Evolutionary conservation across 2,797 vertebrate species (phyloP).

Genomic region (Spinibarbus caldwelli): DNA sequence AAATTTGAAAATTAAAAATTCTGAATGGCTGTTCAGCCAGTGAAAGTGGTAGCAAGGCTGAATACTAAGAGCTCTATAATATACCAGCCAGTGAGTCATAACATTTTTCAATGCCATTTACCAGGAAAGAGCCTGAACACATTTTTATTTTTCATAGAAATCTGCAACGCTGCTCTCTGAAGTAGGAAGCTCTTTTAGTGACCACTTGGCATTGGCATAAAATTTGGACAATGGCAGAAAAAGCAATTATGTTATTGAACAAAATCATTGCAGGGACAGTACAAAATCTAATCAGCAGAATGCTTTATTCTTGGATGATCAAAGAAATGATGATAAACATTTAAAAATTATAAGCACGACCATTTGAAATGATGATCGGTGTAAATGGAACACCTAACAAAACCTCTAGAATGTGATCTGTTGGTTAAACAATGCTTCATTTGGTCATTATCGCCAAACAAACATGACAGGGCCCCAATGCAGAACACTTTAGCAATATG

Average conservation of each 20-base stretch:
- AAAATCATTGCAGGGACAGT: conserved; percentile 24
- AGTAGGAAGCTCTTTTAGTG: conserved; percentile 31
- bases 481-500: not conserved
- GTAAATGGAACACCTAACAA: conserved; percentile 30
- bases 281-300: conserved; percentile 47
- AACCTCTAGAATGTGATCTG: not conserved
- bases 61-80: conserved; percentile 5
- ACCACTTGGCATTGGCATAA: conserved; percentile 59
- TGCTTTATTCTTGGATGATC: conserved; percentile 37
- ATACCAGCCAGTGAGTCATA: conserved; percentile 37
- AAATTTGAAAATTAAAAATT: conserved; percentile 40
- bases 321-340: conserved; percentile 43
- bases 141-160: conserved; percentile 45
- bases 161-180: conserved; percentile 17
- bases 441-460: not conserved
- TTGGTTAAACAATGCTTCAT: not conserved
- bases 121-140: conserved; percentile 16
- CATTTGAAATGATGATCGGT: not conserved
- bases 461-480: not conserved
- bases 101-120: conserved; percentile 39
- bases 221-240: conserved; percentile 48
- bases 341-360: conserved; percentile 28
- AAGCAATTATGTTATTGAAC: conserved; percentile 56
- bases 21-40: conserved; percentile 20
- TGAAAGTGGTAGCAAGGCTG: conserved; percentile 14